phyloP scores from a whole-genome alignment of 1,140 invertebrate species.

The Patella vulgata region DNA sequence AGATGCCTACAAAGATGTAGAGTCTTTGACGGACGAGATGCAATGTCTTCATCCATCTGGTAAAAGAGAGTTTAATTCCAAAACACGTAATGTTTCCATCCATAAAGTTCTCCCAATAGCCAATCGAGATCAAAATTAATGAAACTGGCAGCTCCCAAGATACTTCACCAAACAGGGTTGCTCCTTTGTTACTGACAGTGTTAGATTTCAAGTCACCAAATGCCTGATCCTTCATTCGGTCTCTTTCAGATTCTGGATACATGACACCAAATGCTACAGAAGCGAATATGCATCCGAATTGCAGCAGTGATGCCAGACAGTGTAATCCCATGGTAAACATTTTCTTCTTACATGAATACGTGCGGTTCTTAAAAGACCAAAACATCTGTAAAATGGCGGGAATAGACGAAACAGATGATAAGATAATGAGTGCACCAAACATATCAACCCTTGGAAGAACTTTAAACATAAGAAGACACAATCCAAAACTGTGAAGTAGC shows the following conservation, averaged over 20 bases:
- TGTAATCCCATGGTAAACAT: constrained; percentile 28
- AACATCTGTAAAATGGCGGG: constrained; percentile 73
- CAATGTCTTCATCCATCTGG: constrained; percentile 46
- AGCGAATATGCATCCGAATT: constrained; percentile 31
- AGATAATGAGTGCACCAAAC: constrained; percentile 91
- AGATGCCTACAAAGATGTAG: constrained; percentile 50
- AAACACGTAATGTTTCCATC: constrained; percentile 69
- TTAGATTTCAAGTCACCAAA: constrained; percentile 16
- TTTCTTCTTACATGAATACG: constrained; percentile 20
- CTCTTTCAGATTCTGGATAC: constrained; percentile 17
- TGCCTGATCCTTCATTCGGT: neutral
- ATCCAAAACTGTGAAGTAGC: constrained; percentile 85
- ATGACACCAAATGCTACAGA: constrained; percentile 34
- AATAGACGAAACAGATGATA: constrained; percentile 91
- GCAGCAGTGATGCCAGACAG: constrained; percentile 39
- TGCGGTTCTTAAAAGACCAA: constrained; percentile 28
- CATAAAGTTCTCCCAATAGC: constrained; percentile 98
- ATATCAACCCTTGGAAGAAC: constrained; percentile 91
- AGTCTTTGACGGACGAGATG: constrained; percentile 42
- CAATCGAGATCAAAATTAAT: constrained; percentile 85
- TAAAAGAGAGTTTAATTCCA: constrained; percentile 34
- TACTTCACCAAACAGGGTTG: neutral
- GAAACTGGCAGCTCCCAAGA: constrained; percentile 86
- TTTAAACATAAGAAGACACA: constrained; percentile 85
- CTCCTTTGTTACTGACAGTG: constrained; percentile 7